These are phyloP conservation scores for Temnothorax unifasciatus DNA, from an alignment of 2,888 invertebrate species.

Conservation along the genomic window DNA sequence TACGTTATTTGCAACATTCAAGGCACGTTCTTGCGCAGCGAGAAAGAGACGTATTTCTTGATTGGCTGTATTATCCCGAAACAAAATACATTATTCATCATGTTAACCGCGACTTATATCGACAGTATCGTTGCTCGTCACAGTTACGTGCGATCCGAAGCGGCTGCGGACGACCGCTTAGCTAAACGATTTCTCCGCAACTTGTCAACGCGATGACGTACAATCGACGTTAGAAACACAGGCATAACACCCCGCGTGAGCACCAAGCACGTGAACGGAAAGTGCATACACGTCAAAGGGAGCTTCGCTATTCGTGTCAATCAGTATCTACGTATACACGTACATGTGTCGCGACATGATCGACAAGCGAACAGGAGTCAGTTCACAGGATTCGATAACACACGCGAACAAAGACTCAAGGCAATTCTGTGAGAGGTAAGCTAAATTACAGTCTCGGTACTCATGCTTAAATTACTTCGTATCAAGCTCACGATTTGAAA, in stretches of 20 bases:
- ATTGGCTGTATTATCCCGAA: not conserved
- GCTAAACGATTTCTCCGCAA: constrained; percentile 52
- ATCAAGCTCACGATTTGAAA: not conserved
- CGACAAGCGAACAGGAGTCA: constrained; percentile 44
- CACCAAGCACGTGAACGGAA: constrained; percentile 37
- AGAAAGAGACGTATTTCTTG: not conserved
- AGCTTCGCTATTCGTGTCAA: constrained; percentile 43
- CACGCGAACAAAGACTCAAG: constrained; percentile 36
- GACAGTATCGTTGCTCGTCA: constrained; percentile 38
- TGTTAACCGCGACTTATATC: constrained; percentile 39
- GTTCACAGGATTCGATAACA: constrained; percentile 40
- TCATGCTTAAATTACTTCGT: not conserved
- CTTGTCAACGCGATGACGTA: constrained; percentile 53
- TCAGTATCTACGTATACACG: constrained; percentile 24
- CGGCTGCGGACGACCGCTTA: constrained; percentile 34
- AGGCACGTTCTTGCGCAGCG: not conserved
- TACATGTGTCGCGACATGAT: constrained; percentile 25
- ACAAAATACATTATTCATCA: constrained; percentile 46
- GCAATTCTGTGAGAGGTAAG: constrained; percentile 21
- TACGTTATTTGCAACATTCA: not conserved
- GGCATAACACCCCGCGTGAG: constrained; percentile 21
- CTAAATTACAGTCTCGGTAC: constrained; percentile 4
- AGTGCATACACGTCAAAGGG: constrained; percentile 51
- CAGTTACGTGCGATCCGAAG: not conserved
- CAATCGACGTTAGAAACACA: constrained; percentile 50